A percentile compares a stretch with the other conserved stretches of the same genome.
Evolutionary conservation across 1,140 invertebrate genomes (phyloP).

Genomic region (Drosophila ogumai): DNA sequence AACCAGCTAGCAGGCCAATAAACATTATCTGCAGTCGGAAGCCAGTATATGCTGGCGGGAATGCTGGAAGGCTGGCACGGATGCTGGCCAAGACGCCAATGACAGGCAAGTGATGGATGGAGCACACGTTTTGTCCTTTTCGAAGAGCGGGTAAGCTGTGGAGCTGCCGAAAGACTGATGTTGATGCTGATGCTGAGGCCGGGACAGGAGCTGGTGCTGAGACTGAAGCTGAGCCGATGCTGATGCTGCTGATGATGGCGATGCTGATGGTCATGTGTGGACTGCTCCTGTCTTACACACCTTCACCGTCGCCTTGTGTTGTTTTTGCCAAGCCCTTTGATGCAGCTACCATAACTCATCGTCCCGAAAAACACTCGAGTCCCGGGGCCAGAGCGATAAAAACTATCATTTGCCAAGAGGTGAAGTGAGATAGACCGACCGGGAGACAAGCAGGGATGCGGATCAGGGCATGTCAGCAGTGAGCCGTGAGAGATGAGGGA

Average conservation of each 20-base stretch:
- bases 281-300: conserved; percentile 33
- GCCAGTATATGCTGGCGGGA: conserved; percentile 4
- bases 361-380: conserved; percentile 57
- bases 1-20: conserved; percentile 81
- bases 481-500: conserved; percentile 15
- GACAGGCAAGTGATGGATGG: conserved; percentile 79
- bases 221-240: conserved; percentile 34
- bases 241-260: conserved; percentile 47
- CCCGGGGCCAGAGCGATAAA: conserved; percentile 62
- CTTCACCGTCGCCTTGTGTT: conserved; percentile 36
- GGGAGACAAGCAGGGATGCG: conserved; percentile 32
- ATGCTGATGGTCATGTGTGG: conserved; percentile 64
- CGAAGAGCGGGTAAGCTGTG: conserved; percentile 32
- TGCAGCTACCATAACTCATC: conserved; percentile 79
- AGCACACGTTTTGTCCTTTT: conserved; percentile 59
- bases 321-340: conserved; percentile 68
- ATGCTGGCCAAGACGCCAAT: conserved; percentile 65
- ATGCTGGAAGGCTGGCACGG: not conserved
- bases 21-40: conserved; percentile 66
- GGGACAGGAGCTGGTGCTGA: conserved; percentile 15
- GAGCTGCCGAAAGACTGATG: conserved; percentile 59
- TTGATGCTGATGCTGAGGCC: conserved; percentile 34
- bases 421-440: conserved; percentile 54
- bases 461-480: conserved; percentile 15
- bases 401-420: conserved; percentile 80